Evolutionary conservation across 2,888 invertebrate species (phyloP), one percentile per base, ranked within the genome.

Genomic region (Eupithecia pulchellata): DNA sequence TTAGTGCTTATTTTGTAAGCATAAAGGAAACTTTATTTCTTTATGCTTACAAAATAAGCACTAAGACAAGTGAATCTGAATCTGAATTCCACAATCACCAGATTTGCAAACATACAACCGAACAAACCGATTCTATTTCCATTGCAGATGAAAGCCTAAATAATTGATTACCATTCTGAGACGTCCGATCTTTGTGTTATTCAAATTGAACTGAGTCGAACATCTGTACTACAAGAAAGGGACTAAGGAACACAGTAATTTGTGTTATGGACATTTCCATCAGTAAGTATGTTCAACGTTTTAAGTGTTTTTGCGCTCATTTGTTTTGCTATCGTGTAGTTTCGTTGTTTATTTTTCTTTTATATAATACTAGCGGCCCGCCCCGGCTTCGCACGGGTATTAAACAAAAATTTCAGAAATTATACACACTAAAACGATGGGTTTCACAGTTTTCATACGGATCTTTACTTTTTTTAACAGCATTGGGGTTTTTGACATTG

Each of bases 151-250:
- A 85, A 87, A 85, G 84, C 83, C 81, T 87, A 85, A 88, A 89
- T 90, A 90, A 90, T 89, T 89, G 87, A 90, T 89, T 84, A 84
- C 82, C 84, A 84, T 86, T 82, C 83, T 81, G 83, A 86, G 86
- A 78, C 82, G 80, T 84, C 82, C 79, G 69, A 84, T 83, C 84
- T 84, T 82, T 80, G 82, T 86, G 83, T 86, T 89, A 90, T 89
- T 89, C 87, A 88, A 88, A 88, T 88, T 14, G 80, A 76, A 84
- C 86, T 82, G 79, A 80, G 74, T 78, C 82, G 78, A 84, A 82
- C 82, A 82, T 83, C 84, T 85, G 86, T 87, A 79, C 63, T 80
- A 85, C 83, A 82, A 77, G 79, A 82, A 81, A 79, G 82, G 85
- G 80, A 78, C 25, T 61, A 36, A 34, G 29, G 61, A 61, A 61